Conservation (phyloP, 2,797 vertebrate genomes). For the Cynodonichthys magdalenae region DNA sequence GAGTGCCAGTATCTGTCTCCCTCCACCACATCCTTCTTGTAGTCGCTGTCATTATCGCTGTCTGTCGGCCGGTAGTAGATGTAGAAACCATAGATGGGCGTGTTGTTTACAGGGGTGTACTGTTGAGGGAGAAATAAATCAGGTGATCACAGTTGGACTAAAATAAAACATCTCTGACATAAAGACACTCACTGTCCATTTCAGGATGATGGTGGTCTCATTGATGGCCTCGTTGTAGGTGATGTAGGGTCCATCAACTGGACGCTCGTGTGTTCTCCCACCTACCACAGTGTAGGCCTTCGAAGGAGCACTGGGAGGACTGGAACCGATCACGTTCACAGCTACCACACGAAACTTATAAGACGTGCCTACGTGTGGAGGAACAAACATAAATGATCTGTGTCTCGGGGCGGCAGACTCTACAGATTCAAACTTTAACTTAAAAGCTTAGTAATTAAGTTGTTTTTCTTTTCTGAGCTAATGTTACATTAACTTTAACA, state of each 20-base stretch:
- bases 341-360: slow-evolving; percentile 97
- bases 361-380: slow-evolving; percentile 83
- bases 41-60: slow-evolving; percentile 98
- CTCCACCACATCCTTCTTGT: slow-evolving; percentile 96
- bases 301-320: slow-evolving; percentile 91
- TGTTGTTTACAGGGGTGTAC: slow-evolving; percentile 96
- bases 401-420: slow-evolving; percentile 11
- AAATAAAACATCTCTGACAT: background rate
- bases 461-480: slow-evolving; percentile 51
- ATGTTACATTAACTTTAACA: slow-evolving; percentile 35
- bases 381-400: slow-evolving; percentile 6
- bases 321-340: slow-evolving; percentile 94
- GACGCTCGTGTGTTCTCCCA: slow-evolving; percentile 87
- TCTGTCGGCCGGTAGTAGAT: slow-evolving; percentile 98
- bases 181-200: slow-evolving; percentile 90
- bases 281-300: slow-evolving; percentile 92
- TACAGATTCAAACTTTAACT: background rate
- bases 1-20: slow-evolving; percentile 96
- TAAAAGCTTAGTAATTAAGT: slow-evolving; percentile 42
- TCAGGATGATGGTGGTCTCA: slow-evolving; percentile 96
- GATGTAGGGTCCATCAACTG: slow-evolving; percentile 94
- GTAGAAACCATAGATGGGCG: slow-evolving; percentile 97
- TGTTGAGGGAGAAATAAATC: slow-evolving; percentile 55
- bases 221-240: slow-evolving; percentile 98
- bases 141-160: slow-evolving; percentile 13